Percentiles rank a stretch among this genome's conserved stretches.
These are phyloP conservation scores for Sterrhoptilus dennistouni DNA, from an alignment of 2,113 vertebrate genomes.

Conservation along the genomic window DNA sequence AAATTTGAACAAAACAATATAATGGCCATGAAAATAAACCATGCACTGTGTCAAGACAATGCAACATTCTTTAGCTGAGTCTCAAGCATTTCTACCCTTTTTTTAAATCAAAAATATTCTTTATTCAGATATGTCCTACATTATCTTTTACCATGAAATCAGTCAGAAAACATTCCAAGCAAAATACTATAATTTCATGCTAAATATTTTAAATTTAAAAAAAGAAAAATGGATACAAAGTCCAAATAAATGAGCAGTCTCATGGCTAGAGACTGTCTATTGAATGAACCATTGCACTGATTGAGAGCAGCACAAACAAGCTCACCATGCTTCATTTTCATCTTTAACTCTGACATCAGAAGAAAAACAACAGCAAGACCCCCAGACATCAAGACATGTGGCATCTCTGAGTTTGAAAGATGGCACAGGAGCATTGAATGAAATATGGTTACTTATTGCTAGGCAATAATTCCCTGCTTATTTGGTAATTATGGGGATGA, in stretches of 20 bases:
- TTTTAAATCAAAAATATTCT: constrained; percentile 18
- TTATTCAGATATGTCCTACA: background rate
- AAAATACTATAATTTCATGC: background rate
- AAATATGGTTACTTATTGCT: background rate
- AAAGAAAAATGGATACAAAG: background rate
- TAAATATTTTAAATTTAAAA: background rate
- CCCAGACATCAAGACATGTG: background rate
- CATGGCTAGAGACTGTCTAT: background rate
- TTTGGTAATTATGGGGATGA: background rate
- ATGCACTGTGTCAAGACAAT: background rate
- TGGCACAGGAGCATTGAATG: background rate
- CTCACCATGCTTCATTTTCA: background rate
- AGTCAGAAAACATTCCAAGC: background rate
- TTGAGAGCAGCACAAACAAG: background rate
- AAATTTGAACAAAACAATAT: constrained; percentile 18
- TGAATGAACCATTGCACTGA: background rate
- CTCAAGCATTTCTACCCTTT: background rate
- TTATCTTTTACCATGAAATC: background rate
- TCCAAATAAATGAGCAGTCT: background rate
- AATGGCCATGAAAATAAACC: constrained; percentile 44
- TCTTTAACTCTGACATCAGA: background rate
- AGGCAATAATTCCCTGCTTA: background rate
- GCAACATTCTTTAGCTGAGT: background rate
- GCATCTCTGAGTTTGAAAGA: background rate
- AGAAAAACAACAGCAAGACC: background rate